Evolutionary conservation across 1,140 invertebrate genomes (phyloP), one percentile per base, ranked within the genome.

Genomic region (Drosophila watanabei): DNA sequence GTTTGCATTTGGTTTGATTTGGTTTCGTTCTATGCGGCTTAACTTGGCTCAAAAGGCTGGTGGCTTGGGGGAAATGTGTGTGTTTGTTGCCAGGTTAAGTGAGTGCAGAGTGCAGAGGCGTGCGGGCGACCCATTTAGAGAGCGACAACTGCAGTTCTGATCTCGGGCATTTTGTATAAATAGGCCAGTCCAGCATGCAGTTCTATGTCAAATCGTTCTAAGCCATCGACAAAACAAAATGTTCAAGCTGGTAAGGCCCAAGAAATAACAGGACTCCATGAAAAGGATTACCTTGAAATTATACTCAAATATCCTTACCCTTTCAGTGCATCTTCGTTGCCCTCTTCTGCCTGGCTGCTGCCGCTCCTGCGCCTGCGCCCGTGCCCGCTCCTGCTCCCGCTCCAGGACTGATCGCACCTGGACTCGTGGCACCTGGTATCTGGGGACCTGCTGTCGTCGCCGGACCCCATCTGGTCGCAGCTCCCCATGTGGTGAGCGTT

Each of bases 261-360:
- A 0, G 1, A 14, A 33, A 18, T 6, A 16, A 37, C 11, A 48
- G 28, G 24, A 56, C 24, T 28, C 8, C 14, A 4, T 20, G 2
- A 11, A n/a, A 11, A n/a, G n/a, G 16, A 46, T 61, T 18, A 2
- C 24, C 24, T 3, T 24, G 24, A 24, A 24, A 24, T 24, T 24
- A 24, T 24, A 5, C 4, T 41, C 10, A 14, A 57, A 30, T 58
- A 13, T 11, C 1, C 4, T 14, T 13, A 41, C 4, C 48, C 4
- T 28, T 83, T 91, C 82, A 95, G 94, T 92, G 95, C 82, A 82
- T 94, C 64, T 92, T 95, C 77, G 93, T 93, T 84, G 94, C 94
- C 76, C 79, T 94, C 70, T 82, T 94, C 33, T 93, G 94, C 63
- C 77, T 95, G 70, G 94, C 93, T 70, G 71, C 91, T 60, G 94